These are phyloP conservation scores for Astropecten irregularis DNA, from an alignment of 53 echinoderm and acorn worm species.

Conservation along the genomic window DNA sequence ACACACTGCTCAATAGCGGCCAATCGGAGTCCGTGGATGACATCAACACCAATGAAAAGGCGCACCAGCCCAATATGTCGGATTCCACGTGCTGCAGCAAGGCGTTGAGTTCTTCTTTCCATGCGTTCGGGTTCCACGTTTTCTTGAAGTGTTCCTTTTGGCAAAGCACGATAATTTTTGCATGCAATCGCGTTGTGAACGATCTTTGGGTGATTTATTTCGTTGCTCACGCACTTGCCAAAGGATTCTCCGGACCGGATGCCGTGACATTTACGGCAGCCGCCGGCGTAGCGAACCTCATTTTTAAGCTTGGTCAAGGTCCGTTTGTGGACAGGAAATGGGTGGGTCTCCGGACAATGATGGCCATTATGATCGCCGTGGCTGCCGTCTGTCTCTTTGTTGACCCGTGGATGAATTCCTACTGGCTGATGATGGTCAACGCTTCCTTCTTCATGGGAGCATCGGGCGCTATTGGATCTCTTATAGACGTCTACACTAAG, in stretches of 20 bases:
- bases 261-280: not conserved
- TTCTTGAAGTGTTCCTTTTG: not conserved
- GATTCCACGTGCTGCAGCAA: not conserved
- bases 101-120: no score
- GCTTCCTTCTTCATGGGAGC: not conserved
- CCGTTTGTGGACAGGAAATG: not conserved
- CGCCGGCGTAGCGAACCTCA: not conserved
- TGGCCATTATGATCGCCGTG: not conserved
- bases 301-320: not conserved
- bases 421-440: not conserved
- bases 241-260: not conserved
- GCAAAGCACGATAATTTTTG: not conserved
- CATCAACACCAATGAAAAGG: no score
- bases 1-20: no score
- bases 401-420: slow-evolving; percentile 1
- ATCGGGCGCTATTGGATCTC: not conserved
- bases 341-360: not conserved
- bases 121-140: not conserved
- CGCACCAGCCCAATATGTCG: no score
- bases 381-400: not conserved
- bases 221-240: not conserved
- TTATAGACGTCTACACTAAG: not conserved
- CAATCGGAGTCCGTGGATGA: not conserved
- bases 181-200: not conserved
- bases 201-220: slow-evolving; percentile 7